Percentiles rank a stretch among this genome's conserved stretches.
These are phyloP conservation scores for Rotaria socialis DNA, from an alignment of 2,888 invertebrate species.

Conservation along the genomic window DNA sequence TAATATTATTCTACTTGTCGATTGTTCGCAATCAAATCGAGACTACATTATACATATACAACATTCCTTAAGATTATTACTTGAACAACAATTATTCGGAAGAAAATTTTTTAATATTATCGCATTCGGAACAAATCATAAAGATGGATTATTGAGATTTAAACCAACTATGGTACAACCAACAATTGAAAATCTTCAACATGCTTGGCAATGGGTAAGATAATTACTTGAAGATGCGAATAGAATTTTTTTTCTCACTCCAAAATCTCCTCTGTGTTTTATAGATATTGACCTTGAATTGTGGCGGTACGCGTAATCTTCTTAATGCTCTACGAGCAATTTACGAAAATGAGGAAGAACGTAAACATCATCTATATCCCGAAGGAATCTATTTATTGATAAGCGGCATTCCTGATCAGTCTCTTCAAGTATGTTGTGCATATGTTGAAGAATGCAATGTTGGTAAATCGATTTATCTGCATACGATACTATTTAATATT, in stretches of 20 bases:
- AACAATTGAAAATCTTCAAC: conserved; percentile 56
- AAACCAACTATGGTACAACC: conserved; percentile 57
- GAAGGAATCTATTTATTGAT: conserved; percentile 60
- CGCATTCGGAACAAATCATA: conserved; percentile 5
- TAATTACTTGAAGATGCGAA: too few relatives aligned
- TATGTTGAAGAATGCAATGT: conserved; percentile 55
- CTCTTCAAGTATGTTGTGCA: conserved; percentile 52
- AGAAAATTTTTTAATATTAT: conserved; percentile 60
- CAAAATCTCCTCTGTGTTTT: conserved; percentile 47
- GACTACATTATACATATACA: conserved; percentile 60
- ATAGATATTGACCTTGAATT: conserved; percentile 57
- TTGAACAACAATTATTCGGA: conserved; percentile 59
- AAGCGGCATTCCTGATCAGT: conserved; percentile 59
- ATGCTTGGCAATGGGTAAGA: conserved; percentile 56
- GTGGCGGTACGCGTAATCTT: conserved; percentile 58
- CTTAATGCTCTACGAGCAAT: conserved; percentile 55
- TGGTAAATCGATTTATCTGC: conserved; percentile 51
- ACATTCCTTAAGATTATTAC: conserved; percentile 57
- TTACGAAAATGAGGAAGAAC: conserved; percentile 58
- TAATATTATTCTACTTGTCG: conserved; percentile 58
- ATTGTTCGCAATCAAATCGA: conserved; percentile 57
- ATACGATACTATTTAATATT: conserved; percentile 58
- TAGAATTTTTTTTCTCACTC: too few relatives aligned
- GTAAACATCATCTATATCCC: conserved; percentile 54
- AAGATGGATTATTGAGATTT: conserved; percentile 52